A percentile compares a stretch with the other conserved stretches of the same genome.
Conservation (phyloP, 2,888 invertebrate genomes). For the Xanthia togata region DNA sequence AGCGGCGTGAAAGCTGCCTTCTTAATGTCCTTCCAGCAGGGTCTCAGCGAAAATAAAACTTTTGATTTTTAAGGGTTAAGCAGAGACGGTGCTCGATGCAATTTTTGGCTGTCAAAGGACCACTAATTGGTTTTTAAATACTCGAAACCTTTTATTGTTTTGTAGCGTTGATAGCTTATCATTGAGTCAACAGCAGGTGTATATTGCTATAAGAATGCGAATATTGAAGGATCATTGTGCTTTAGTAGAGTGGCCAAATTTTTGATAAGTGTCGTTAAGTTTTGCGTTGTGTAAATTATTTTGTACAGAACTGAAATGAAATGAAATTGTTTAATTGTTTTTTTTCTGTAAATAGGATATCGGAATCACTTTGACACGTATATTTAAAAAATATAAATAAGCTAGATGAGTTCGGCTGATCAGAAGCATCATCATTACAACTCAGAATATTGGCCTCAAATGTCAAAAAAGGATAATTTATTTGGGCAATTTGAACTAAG, state of each 20-base stretch:
- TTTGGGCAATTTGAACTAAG: neutral
- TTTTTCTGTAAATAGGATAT: too few relatives aligned
- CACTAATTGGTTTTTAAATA: slow-evolving; percentile 59
- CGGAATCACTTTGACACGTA: too few relatives aligned
- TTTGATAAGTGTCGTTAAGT: slow-evolving; percentile 5
- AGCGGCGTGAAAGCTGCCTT: neutral
- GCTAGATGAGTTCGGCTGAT: neutral
- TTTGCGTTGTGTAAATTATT: neutral
- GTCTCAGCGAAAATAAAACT: neutral
- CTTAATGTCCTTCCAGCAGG: neutral
- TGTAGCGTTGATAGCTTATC: slow-evolving; percentile 57
- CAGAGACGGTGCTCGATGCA: neutral
- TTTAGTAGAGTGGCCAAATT: slow-evolving; percentile 46
- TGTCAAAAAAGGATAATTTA: neutral
- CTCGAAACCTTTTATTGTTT: slow-evolving; percentile 44
- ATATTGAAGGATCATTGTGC: slow-evolving; percentile 36
- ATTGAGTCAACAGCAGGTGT: slow-evolving; percentile 32
- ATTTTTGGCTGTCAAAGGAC: slow-evolving; percentile 16
- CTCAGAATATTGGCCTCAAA: neutral
- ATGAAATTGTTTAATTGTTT: too few relatives aligned
- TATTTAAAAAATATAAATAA: too few relatives aligned
- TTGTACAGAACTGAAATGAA: neutral
- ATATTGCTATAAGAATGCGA: slow-evolving; percentile 14
- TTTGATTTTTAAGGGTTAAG: neutral
- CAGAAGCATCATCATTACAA: neutral